phyloP scores from a whole-genome alignment of 2,113 vertebrate genomes.

The Petrocephalus microphthalmus region DNA sequence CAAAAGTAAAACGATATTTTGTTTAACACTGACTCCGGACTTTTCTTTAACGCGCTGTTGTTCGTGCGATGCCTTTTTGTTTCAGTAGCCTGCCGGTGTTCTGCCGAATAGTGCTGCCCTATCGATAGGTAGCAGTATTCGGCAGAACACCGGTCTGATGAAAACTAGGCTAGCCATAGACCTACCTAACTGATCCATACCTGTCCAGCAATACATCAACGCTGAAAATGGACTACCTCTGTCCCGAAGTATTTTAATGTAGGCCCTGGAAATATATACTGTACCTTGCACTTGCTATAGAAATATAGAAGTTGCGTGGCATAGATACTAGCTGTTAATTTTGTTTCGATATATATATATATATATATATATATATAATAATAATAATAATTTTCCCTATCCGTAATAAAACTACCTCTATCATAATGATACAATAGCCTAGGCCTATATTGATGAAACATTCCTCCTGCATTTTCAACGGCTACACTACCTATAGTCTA shows the following conservation, averaged over 20 bases:
- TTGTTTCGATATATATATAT: too few species aligned
- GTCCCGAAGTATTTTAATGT: background rate
- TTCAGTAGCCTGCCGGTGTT: too few species aligned
- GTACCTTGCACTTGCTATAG: too few species aligned
- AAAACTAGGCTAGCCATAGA: background rate
- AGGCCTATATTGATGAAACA: background rate
- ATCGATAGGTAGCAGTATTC: too few species aligned
- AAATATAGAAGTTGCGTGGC: too few species aligned
- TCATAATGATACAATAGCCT: background rate
- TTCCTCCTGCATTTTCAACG: background rate
- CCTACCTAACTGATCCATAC: background rate
- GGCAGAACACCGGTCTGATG: too few species aligned
- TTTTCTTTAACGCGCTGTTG: background rate
- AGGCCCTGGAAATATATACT: background rate
- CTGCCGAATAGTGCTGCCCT: too few species aligned
- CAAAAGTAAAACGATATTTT: slow-evolving; percentile 61
- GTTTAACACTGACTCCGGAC: slow-evolving; percentile 3
- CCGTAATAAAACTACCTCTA: background rate
- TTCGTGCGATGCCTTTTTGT: background rate
- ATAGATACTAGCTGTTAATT: background rate
- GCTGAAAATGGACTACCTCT: background rate
- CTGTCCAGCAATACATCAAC: background rate
- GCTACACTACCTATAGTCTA: background rate
- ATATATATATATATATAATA: too few species aligned
- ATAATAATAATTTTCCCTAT: too few species aligned